phyloP scores from a whole-genome alignment of 2,888 invertebrate species.

The Chaetoderma sp. region DNA sequence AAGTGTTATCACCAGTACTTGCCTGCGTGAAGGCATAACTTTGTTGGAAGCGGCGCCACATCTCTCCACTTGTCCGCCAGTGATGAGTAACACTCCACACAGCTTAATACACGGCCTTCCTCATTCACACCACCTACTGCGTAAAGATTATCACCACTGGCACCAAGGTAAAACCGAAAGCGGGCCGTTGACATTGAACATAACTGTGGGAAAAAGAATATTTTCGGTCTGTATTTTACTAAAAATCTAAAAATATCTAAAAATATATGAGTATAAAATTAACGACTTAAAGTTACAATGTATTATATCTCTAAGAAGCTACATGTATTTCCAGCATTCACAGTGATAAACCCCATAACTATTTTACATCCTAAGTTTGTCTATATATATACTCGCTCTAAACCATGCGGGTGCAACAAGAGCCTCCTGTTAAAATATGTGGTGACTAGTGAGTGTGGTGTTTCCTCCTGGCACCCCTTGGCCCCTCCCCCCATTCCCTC shows the following conservation, averaged over 20 bases:
- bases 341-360: too few species aligned
- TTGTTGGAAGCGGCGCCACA: slow-evolving; percentile 25
- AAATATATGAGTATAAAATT: not conserved
- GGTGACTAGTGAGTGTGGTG: too few species aligned
- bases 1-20: too few species aligned
- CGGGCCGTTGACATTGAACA: slow-evolving; percentile 37
- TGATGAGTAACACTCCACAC: slow-evolving; percentile 42
- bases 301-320: too few species aligned
- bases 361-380: too few species aligned
- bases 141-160: slow-evolving; percentile 36
- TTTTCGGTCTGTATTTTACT: not conserved
- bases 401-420: too few species aligned
- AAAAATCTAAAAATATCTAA: not conserved
- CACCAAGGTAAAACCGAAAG: slow-evolving; percentile 44
- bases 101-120: slow-evolving; percentile 35
- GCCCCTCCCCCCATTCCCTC: too few species aligned
- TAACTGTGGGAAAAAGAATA: slow-evolving; percentile 28
- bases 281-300: too few species aligned
- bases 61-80: slow-evolving; percentile 38
- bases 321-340: too few species aligned
- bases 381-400: too few species aligned
- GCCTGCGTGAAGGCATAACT: slow-evolving; percentile 52
- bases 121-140: slow-evolving; percentile 44
- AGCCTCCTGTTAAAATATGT: too few species aligned
- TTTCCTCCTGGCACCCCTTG: too few species aligned